Evolutionary conservation across 1,140 invertebrate genomes (phyloP).

Genomic region (Venturia canescens): DNA sequence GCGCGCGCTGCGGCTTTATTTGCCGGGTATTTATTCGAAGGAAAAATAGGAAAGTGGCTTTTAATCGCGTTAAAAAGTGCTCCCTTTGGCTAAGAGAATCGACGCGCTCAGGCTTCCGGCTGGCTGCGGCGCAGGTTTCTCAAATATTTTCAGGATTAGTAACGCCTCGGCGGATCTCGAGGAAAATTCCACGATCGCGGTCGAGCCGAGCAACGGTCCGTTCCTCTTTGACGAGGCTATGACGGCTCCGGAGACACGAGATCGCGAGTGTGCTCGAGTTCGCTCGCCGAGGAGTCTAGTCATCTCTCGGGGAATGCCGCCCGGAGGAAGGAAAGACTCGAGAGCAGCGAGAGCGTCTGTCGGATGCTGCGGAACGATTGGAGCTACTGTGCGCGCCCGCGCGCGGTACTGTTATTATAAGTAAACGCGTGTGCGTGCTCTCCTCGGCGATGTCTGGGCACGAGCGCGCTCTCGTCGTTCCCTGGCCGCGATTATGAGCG

Average conservation of each 20-base stretch:
- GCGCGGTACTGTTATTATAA: neutral
- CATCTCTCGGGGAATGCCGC: slow-evolving; percentile 33
- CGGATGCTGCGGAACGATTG: slow-evolving; percentile 2
- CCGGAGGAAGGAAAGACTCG: slow-evolving; percentile 24
- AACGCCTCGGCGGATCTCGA: slow-evolving; percentile 8
- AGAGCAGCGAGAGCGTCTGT: neutral
- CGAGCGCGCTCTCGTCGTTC: neutral
- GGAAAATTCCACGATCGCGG: neutral
- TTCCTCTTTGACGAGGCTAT: neutral
- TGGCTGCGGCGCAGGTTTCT: no score
- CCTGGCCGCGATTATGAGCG: no score
- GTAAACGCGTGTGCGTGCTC: slow-evolving; percentile 10
- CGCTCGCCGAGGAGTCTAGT: slow-evolving; percentile 26
- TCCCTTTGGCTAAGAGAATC: no score
- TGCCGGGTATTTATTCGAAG: no score
- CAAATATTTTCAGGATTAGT: no score
- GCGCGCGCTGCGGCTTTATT: no score
- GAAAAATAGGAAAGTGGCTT: no score
- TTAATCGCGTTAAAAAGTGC: no score
- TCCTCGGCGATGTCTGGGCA: neutral
- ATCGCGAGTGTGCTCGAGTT: no score
- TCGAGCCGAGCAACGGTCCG: neutral
- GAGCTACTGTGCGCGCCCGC: neutral
- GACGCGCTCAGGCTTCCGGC: no score
- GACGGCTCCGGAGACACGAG: neutral